Evolutionary conservation across 2,113 vertebrate species (phyloP), one percentile per base, ranked within the genome.

Genomic region (Pampusana beccarii): DNA sequence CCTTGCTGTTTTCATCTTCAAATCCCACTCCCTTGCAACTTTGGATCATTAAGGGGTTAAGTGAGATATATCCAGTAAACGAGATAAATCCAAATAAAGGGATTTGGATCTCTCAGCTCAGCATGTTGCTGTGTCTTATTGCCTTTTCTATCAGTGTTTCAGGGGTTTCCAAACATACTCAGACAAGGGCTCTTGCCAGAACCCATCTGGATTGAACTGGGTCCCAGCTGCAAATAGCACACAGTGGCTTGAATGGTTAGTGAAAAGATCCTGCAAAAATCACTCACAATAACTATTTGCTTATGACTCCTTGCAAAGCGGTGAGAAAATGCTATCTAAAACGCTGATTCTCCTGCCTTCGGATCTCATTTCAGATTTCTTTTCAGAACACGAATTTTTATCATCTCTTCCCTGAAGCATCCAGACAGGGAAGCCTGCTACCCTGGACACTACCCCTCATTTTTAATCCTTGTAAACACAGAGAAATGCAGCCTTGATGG

Each of bases 51-150:
- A 86, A 95, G 72, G 86, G 89, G 94, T 96, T 95, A 97, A 95
- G 83, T 51, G 80, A 89, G 86, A 80, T 81, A 34, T 24, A 84
- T 3, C 34, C 83, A 78, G 73, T 44, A 92, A 96, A 95, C 13
- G 48, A 74, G 88, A 93, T 95, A 70, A 95, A 92, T 51, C 88
- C 91, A 93, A 93, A 96, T 94, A 93, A 92, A 92, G 72, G 77
- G 88, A 95, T 95, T 90, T 96, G 77, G 65, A 54, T 73, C 67
- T 93, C 79, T 62, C 82, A 51, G 46, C 21, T 82, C 29, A 74
- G 87, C 13, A 0, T 53, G 91, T 53, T 78, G 70, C 89, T 91
- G 80, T 53, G 53, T 64, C 62, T 89, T 53, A 23, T 19, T 34
- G 40, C 53, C 65, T 79, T 56, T 86, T 56, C 87, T 44, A 17